These are phyloP conservation scores for Euproctis similis DNA, from an alignment of 2,888 invertebrate species.

Conservation along the genomic window DNA sequence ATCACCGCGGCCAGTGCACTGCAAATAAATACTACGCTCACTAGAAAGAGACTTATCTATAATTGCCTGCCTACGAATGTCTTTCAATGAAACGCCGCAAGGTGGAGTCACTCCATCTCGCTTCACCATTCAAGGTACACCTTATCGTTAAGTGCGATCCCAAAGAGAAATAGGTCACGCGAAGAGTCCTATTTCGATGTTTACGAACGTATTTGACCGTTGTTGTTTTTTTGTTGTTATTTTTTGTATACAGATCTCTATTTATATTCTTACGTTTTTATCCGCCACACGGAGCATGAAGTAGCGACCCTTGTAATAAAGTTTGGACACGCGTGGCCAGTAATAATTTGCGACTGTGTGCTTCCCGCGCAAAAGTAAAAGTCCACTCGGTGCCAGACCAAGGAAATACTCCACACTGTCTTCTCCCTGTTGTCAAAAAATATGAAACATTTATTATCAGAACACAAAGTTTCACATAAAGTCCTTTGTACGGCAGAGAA, in stretches of 20 bases:
- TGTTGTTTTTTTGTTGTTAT: slow-evolving; percentile 15
- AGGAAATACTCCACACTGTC: slow-evolving; percentile 97
- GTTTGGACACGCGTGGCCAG: slow-evolving; percentile 98
- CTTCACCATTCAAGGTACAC: slow-evolving; percentile 55
- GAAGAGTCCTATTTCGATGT: slow-evolving; percentile 37
- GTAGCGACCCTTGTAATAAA: slow-evolving; percentile 96
- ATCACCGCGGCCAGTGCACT: slow-evolving; percentile 54
- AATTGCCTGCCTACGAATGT: slow-evolving; percentile 73
- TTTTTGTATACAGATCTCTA: slow-evolving; percentile 4
- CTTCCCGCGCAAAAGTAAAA: slow-evolving; percentile 95
- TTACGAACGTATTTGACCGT: slow-evolving; percentile 28
- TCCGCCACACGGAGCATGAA: slow-evolving; percentile 97
- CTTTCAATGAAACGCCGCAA: slow-evolving; percentile 65
- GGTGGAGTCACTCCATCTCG: slow-evolving; percentile 66
- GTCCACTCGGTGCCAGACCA: slow-evolving; percentile 95
- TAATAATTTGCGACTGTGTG: slow-evolving; percentile 98
- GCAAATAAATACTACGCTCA: slow-evolving; percentile 68
- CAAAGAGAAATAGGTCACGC: slow-evolving; percentile 58
- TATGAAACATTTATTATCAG: slow-evolving; percentile 1
- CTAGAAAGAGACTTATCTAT: slow-evolving; percentile 70
- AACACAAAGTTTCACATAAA: too few species aligned
- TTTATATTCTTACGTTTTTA: slow-evolving; percentile 86
- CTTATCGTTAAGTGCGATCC: slow-evolving; percentile 50
- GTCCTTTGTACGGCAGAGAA: slow-evolving; percentile 2
- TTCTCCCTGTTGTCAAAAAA: slow-evolving; percentile 82